phyloP scores from a whole-genome alignment of 1,140 invertebrate genomes.

The Sycophaga agraensis region DNA sequence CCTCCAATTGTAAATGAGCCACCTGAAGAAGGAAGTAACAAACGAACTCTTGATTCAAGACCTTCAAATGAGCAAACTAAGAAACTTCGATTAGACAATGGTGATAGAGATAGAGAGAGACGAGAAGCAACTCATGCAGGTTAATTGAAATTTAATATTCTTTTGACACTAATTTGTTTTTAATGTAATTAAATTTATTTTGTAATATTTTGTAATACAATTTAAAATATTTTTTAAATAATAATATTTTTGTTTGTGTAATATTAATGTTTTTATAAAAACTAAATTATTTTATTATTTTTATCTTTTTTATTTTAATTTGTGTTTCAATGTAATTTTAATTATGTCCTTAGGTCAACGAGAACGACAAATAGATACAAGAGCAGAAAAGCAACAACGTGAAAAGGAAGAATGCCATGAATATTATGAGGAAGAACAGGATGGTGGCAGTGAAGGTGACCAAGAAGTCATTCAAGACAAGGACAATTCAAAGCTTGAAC shows the following conservation, averaged over 20 bases:
- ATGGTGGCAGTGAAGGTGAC: slow-evolving; percentile 54
- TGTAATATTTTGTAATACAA: too few relatives aligned
- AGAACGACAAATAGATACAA: slow-evolving; percentile 34
- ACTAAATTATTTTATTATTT: not conserved
- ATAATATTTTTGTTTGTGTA: too few relatives aligned
- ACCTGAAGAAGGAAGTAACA: slow-evolving; percentile 35
- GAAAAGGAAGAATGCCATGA: slow-evolving; percentile 36
- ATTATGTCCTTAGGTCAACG: slow-evolving; percentile 17
- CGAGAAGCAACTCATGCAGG: slow-evolving; percentile 38
- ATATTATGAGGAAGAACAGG: slow-evolving; percentile 56
- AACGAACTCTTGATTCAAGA: slow-evolving; percentile 42
- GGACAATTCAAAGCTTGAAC: slow-evolving; percentile 49
- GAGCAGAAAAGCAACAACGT: slow-evolving; percentile 39
- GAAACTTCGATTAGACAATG: slow-evolving; percentile 48
- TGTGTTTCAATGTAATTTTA: not conserved
- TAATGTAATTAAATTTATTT: too few relatives aligned
- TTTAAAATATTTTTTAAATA: too few relatives aligned
- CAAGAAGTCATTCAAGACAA: slow-evolving; percentile 39
- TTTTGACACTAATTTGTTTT: not conserved
- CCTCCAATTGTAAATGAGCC: slow-evolving; percentile 46
- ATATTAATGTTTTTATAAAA: not conserved
- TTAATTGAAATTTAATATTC: not conserved
- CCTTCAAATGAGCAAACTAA: slow-evolving; percentile 38
- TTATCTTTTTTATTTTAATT: not conserved
- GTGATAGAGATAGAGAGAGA: slow-evolving; percentile 47